Evolutionary conservation across 2,888 invertebrate genomes (phyloP).

Genomic region (Trisateles emortualis): DNA sequence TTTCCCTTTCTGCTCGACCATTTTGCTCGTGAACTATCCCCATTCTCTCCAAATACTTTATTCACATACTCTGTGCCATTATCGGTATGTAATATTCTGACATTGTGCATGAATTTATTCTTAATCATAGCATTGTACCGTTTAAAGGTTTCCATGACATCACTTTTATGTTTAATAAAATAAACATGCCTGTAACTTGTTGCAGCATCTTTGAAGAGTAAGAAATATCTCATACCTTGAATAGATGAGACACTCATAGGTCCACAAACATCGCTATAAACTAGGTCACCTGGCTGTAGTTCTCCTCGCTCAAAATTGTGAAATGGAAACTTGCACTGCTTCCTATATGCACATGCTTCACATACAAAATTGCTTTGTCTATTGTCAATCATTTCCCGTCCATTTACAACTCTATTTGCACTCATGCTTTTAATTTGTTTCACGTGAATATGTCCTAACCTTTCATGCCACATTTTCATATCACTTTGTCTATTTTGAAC

Average conservation of each 20-base stretch:
- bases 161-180: constrained; percentile 34
- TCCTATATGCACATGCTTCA: constrained; percentile 31
- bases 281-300: constrained; percentile 16
- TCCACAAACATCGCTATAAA: constrained; percentile 37
- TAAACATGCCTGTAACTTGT: constrained; percentile 36
- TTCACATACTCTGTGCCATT: constrained; percentile 39
- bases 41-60: constrained; percentile 24
- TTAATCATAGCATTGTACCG: constrained; percentile 33
- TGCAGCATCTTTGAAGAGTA: constrained; percentile 39
- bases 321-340: constrained; percentile 22
- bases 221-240: constrained; percentile 34
- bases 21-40: constrained; percentile 55
- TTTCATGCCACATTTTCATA: constrained; percentile 32
- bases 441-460: constrained; percentile 33
- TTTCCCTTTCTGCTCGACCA: constrained; percentile 54
- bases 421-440: constrained; percentile 34
- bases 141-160: constrained; percentile 25
- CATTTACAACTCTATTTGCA: constrained; percentile 15
- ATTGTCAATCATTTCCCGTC: constrained; percentile 29
- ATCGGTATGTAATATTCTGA: constrained; percentile 28
- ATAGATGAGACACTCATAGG: constrained; percentile 28
- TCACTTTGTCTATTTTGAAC: constrained; percentile 12
- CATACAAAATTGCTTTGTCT: constrained; percentile 27
- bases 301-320: constrained; percentile 16
- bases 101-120: constrained; percentile 24